Conservation (phyloP, 92 coral and sea anemone genomes). For the Epizoanthus rinbou region DNA sequence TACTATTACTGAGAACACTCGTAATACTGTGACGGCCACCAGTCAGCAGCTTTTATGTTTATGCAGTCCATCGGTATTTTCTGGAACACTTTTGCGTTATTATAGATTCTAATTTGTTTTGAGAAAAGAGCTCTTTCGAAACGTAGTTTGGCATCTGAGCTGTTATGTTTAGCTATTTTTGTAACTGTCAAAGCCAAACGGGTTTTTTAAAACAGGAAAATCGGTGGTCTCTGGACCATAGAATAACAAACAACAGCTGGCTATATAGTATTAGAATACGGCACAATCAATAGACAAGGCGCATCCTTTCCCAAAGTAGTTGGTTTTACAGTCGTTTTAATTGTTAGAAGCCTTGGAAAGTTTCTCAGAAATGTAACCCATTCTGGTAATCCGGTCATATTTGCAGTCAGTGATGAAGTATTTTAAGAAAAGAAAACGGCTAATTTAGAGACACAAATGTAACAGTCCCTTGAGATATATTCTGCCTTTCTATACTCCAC, state of each 20-base stretch:
- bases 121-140: background rate
- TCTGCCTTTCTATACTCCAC: too few species aligned
- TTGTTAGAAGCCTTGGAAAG: too few species aligned
- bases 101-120: background rate
- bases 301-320: too few species aligned
- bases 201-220: background rate
- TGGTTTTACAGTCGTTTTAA: too few species aligned
- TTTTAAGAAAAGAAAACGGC: too few species aligned
- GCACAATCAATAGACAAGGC: too few species aligned
- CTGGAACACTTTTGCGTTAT: background rate
- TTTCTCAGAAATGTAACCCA: too few species aligned
- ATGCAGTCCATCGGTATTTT: background rate
- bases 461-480: too few species aligned
- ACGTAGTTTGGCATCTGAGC: background rate
- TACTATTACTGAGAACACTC: background rate
- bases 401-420: too few species aligned
- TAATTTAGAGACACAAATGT: too few species aligned
- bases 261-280: background rate
- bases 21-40: background rate
- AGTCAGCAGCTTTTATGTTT: background rate
- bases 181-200: conserved; percentile 6
- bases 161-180: conserved; percentile 6
- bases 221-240: conserved; percentile 10
- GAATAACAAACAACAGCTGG: conserved; percentile 34
- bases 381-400: too few species aligned